Percentiles rank a stretch among this genome's conserved stretches.
phyloP scores from a whole-genome alignment of 1,140 invertebrate species.

The Lepidurus packardi region DNA sequence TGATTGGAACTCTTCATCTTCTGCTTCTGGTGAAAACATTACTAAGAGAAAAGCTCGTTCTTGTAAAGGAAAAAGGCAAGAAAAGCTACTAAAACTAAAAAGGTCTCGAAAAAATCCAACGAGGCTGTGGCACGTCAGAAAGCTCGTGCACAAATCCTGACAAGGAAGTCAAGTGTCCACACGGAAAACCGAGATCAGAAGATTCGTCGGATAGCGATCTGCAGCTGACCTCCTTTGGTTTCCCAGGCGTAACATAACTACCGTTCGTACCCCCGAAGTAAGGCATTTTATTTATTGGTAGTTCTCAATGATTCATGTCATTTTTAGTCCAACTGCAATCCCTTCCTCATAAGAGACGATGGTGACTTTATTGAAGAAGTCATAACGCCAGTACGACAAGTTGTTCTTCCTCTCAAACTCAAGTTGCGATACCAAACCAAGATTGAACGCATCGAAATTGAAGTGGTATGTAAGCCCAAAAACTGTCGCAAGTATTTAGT shows the following conservation, averaged over 20 bases:
- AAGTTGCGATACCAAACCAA: neutral
- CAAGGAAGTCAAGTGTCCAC: neutral
- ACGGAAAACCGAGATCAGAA: neutral
- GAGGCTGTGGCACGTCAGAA: neutral
- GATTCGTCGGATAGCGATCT: neutral
- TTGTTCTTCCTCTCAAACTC: neutral
- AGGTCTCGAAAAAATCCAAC: neutral
- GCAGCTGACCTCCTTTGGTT: neutral
- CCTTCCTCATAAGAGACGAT: neutral
- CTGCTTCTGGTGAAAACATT: neutral
- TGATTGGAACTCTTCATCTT: neutral
- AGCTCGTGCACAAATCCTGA: neutral
- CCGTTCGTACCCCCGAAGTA: neutral
- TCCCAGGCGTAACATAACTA: neutral
- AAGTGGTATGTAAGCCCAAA: neutral
- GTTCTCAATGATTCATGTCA: neutral
- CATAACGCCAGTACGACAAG: neutral
- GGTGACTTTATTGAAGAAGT: neutral
- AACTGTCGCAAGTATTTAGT: neutral
- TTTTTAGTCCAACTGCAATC: neutral
- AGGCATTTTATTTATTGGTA: neutral
- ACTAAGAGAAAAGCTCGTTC: neutral
- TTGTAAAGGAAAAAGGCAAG: neutral
- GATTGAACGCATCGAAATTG: neutral
- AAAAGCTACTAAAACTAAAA: neutral